phyloP scores from a whole-genome alignment of 1,140 invertebrate species.

The Drosophila kanapiae region DNA sequence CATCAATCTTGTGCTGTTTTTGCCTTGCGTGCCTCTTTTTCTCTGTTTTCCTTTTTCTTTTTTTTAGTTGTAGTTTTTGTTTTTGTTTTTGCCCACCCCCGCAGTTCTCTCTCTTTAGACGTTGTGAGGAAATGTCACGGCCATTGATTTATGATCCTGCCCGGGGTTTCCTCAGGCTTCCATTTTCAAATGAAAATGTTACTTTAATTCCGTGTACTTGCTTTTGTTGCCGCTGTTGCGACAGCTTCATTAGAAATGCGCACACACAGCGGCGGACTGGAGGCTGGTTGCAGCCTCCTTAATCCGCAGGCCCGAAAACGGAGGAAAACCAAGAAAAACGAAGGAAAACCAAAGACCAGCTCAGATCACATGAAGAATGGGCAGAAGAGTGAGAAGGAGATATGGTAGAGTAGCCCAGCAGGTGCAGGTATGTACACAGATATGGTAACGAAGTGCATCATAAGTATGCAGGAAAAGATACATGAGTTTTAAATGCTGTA shows the following conservation, averaged over 20 bases:
- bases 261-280: slow-evolving; percentile 18
- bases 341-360: slow-evolving; percentile 6
- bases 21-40: slow-evolving; percentile 37
- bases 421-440: slow-evolving; percentile 30
- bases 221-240: slow-evolving; percentile 37
- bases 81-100: slow-evolving; percentile 48
- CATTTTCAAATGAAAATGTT: slow-evolving; percentile 62
- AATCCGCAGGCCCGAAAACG: slow-evolving; percentile 16
- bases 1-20: slow-evolving; percentile 70
- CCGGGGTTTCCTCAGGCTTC: slow-evolving; percentile 44
- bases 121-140: slow-evolving; percentile 80
- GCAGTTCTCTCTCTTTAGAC: slow-evolving; percentile 40
- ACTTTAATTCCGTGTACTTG: slow-evolving; percentile 43
- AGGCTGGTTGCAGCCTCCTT: slow-evolving; percentile 19
- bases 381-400: neutral
- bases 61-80: slow-evolving; percentile 23
- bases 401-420: slow-evolving; percentile 15
- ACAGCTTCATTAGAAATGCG: slow-evolving; percentile 82
- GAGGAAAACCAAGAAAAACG: neutral
- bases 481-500: neutral
- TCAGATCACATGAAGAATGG: slow-evolving; percentile 22
- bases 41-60: slow-evolving; percentile 4
- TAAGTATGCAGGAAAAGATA: neutral
- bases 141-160: slow-evolving; percentile 77
- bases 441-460: slow-evolving; percentile 5